phyloP scores from a whole-genome alignment of 2,113 vertebrate species.

The Ptilonorhynchus violaceus region DNA sequence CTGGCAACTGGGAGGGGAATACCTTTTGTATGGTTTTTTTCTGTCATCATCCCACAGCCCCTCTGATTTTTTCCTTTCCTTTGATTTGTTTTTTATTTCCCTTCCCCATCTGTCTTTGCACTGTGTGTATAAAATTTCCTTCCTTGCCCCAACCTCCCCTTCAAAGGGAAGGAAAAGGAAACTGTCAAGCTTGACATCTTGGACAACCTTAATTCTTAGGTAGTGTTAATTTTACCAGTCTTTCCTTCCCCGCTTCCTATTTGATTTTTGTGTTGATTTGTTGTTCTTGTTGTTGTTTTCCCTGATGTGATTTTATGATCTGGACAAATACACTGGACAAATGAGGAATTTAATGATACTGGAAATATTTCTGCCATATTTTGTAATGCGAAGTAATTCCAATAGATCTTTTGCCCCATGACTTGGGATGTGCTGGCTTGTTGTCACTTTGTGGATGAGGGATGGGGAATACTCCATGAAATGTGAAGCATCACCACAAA shows the following conservation, averaged over 20 bases:
- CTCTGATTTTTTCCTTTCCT: neutral
- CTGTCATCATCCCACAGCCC: neutral
- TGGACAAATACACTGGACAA: constrained; percentile 6
- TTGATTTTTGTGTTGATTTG: neutral
- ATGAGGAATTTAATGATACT: constrained; percentile 51
- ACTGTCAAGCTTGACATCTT: neutral
- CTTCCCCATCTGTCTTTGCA: neutral
- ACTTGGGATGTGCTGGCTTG: neutral
- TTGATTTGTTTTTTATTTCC: neutral
- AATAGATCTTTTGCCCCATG: neutral
- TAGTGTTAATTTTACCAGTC: neutral
- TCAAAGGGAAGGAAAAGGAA: neutral
- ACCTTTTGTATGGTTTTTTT: neutral
- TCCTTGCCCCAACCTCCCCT: neutral
- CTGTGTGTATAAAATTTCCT: neutral
- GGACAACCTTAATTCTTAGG: neutral
- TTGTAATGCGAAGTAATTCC: constrained; percentile 1
- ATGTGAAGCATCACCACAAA: neutral
- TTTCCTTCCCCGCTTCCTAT: neutral
- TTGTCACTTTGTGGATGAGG: neutral
- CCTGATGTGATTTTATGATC: neutral
- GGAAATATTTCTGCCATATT: constrained; percentile 23
- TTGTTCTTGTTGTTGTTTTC: neutral
- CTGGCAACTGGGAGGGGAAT: neutral
- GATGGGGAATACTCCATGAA: neutral